phyloP scores from a whole-genome alignment of 2,888 invertebrate species.

The Pocota personata region DNA sequence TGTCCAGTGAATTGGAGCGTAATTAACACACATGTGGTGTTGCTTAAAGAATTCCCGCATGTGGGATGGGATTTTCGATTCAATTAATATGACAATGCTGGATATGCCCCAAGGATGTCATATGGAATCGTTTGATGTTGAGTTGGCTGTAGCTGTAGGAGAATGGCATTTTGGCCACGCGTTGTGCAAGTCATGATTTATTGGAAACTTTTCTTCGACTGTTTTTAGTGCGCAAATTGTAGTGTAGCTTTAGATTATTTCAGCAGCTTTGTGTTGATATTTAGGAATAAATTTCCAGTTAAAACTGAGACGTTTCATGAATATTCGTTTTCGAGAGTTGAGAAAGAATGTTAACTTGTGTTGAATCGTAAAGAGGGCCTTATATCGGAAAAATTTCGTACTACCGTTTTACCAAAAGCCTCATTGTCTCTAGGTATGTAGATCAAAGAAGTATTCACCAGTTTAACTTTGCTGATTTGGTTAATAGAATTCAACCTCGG shows the following conservation, averaged over 20 bases:
- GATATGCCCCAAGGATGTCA: neutral
- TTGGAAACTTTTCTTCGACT: neutral
- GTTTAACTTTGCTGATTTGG: no score
- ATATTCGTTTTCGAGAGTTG: no score
- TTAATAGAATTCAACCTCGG: no score
- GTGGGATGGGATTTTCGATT: neutral
- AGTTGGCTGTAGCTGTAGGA: neutral
- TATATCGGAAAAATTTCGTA: no score
- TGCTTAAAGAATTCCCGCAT: neutral
- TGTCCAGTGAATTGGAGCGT: constrained; percentile 39
- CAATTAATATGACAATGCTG: constrained; percentile 1
- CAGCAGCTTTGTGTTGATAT: no score
- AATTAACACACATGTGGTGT: constrained; percentile 42
- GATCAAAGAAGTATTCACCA: no score
- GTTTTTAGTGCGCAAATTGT: neutral
- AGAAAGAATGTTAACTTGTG: no score
- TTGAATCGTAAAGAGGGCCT: no score
- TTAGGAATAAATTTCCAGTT: no score
- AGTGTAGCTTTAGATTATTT: neutral
- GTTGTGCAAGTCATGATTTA: neutral
- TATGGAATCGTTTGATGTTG: neutral
- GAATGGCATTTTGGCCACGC: neutral
- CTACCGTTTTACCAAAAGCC: no score
- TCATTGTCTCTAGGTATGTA: no score
- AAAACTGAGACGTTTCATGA: no score